Conservation (phyloP, 2,888 invertebrate genomes). For the Mesorhabditis spiculigera region DNA sequence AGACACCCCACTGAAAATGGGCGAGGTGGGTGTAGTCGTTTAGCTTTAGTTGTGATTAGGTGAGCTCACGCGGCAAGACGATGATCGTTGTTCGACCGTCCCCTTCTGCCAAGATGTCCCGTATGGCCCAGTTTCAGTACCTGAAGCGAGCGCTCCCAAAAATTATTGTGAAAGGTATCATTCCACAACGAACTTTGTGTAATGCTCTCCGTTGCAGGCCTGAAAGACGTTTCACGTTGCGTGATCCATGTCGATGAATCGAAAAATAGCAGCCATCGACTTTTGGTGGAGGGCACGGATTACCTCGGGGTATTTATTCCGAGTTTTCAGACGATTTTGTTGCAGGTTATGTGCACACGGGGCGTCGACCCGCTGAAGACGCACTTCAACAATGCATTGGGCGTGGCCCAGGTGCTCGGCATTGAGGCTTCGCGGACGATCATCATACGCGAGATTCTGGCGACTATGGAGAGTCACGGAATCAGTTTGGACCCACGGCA, state of each 20-base stretch:
- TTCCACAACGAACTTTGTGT: background rate
- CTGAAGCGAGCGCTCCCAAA: conserved; percentile 75
- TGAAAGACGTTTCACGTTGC: conserved; percentile 80
- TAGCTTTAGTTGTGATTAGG: conserved; percentile 14
- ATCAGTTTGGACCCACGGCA: conserved; percentile 96
- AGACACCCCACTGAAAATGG: conserved; percentile 19
- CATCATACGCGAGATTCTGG: conserved; percentile 91
- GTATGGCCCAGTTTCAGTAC: conserved; percentile 66
- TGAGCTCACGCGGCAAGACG: conserved; percentile 66
- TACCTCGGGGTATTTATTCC: conserved; percentile 20
- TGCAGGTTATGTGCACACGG: conserved; percentile 15
- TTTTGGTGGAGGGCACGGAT: conserved; percentile 94
- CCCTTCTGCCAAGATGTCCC: conserved; percentile 61
- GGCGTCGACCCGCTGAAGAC: conserved; percentile 80
- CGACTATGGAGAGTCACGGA: conserved; percentile 95
- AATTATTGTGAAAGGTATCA: conserved; percentile 75
- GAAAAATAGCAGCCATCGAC: conserved; percentile 70
- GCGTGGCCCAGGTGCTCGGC: conserved; percentile 73
- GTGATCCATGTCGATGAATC: conserved; percentile 86
- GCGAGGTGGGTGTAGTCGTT: conserved; percentile 12
- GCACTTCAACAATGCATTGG: conserved; percentile 87
- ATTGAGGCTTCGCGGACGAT: conserved; percentile 95
- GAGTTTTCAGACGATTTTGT: conserved; percentile 64
- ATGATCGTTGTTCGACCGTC: conserved; percentile 71
- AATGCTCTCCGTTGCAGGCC: conserved; percentile 62